These are phyloP conservation scores for Bucco capensis DNA, from an alignment of 2,113 vertebrate genomes.

Conservation along the genomic window DNA sequence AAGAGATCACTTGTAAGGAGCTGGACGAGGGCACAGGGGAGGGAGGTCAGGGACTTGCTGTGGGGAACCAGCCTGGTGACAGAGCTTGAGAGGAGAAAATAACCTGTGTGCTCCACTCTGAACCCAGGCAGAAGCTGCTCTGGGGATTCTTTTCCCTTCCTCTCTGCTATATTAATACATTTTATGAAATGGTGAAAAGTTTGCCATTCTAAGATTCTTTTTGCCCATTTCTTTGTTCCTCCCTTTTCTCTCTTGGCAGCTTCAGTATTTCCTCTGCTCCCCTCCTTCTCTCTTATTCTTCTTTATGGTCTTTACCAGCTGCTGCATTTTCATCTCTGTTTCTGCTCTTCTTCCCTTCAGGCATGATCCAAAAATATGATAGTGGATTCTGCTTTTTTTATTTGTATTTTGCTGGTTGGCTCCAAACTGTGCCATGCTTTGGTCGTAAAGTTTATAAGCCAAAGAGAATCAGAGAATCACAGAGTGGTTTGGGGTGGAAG, in stretches of 20 bases:
- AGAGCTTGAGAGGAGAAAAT: neutral
- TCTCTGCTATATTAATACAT: neutral
- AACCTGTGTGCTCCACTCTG: neutral
- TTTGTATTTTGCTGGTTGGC: neutral
- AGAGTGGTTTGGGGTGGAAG: too few relatives aligned
- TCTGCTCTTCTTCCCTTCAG: neutral
- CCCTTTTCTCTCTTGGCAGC: neutral
- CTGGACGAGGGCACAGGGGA: neutral
- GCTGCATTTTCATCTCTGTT: neutral
- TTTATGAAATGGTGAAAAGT: neutral
- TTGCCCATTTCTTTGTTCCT: neutral
- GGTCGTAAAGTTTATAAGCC: neutral
- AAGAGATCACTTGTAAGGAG: neutral
- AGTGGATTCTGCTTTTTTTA: neutral
- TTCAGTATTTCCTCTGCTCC: neutral
- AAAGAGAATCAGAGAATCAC: too few relatives aligned
- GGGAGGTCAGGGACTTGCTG: neutral
- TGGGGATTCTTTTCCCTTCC: neutral
- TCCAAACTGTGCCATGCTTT: neutral
- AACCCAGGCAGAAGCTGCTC: neutral
- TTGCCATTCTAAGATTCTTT: neutral
- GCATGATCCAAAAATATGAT: slow-evolving; percentile 7
- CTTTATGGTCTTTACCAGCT: neutral
- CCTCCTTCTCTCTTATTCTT: neutral
- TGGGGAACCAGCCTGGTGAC: neutral